These are phyloP conservation scores for Stegostoma tigrinum DNA, from an alignment of 2,113 vertebrate species.

Conservation along the genomic window DNA sequence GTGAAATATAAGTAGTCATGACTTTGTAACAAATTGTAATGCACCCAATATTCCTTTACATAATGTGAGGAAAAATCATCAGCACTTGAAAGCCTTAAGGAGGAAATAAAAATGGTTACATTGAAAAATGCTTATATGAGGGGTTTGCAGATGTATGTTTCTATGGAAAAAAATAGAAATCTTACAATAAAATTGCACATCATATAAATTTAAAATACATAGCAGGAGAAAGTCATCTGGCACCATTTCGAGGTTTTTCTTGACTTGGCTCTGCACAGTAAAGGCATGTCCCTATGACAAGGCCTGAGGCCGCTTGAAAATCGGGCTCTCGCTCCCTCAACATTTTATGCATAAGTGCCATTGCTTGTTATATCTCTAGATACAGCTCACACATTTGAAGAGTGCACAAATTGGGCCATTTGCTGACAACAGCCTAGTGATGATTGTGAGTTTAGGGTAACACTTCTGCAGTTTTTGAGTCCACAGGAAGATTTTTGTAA, in stretches of 20 bases:
- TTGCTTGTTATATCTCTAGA: background rate
- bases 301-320: background rate
- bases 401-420: background rate
- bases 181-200: background rate
- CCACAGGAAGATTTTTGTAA: background rate
- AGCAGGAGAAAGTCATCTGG: background rate
- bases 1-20: background rate
- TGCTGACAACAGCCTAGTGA: background rate
- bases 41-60: background rate
- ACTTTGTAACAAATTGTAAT: background rate
- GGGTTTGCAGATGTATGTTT: background rate
- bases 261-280: background rate
- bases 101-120: background rate
- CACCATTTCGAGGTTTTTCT: background rate
- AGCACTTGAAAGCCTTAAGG: background rate
- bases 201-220: background rate
- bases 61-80: background rate
- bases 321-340: background rate
- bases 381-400: background rate
- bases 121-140: background rate
- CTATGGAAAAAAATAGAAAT: background rate
- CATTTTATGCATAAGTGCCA: background rate
- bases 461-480: background rate
- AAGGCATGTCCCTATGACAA: background rate
- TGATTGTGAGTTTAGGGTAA: background rate